Base-by-base conservation (phyloP, 2,113 vertebrate genomes). In the Irena cyanogastra region DNA sequence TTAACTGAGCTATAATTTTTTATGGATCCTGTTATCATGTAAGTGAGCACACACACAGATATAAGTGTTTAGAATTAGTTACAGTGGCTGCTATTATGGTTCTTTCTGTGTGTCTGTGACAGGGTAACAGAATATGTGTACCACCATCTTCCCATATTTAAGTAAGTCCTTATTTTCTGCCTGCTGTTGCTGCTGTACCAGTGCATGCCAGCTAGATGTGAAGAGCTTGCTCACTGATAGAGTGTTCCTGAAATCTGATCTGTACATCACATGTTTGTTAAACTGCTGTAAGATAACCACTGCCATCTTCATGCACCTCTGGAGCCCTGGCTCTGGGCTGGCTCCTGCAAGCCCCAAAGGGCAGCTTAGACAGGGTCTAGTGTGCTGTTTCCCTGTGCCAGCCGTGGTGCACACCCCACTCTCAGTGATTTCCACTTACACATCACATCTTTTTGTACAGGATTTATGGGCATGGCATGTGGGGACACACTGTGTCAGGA, bases 401-500 rank as follows among this genome's bases (percentile, higher is more conserved):
- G 68, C 39, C 23, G 37, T 66, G 31, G 20, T 82, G 53, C 52
- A 23, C 24, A 45, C 10, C 49, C 35, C 42, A 14, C 35, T 61
- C 7, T 39, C 16, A 3, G 14, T 30, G 57, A 31, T 89, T 85
- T 63, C 26, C 28, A 10, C 83, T 83, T 30, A 20, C 52, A 13
- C 20, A 10, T 53, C 3, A 0, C 54, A 45, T 45, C 49, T 65
- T 68, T 53, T 56, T 50, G 22, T 61, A 16, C 28, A 65, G 87
- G 31, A 26, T 33, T 82, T 56, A 21, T 0, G 0, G 17, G 27
- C 37, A 3, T 6, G 33, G 61, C 27, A 10, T 18, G 35, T 24
- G 61, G 49, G 57, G 31, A 16, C n/a, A 13, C 68, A 35, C 35
- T 64, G 6, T 56, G 56, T 59, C n/a, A 50, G 30, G 56, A 57